Conservation (phyloP, 2,113 vertebrate genomes). For the Corythoichthys intestinalis region DNA sequence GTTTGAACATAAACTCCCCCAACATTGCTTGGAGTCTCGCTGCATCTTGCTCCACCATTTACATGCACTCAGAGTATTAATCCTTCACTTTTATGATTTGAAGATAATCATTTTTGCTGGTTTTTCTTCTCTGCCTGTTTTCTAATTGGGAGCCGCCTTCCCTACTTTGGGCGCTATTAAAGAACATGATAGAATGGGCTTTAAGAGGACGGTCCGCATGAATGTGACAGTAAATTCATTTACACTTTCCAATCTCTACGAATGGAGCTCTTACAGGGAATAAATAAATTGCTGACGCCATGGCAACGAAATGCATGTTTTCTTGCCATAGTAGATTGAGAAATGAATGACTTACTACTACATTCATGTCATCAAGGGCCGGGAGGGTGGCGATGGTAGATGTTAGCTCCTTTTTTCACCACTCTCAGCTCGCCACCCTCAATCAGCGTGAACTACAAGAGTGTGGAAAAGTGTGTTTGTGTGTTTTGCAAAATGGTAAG, state of each 20-base stretch:
- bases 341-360: constrained; percentile 76
- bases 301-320: constrained; percentile 75
- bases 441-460: constrained; percentile 67
- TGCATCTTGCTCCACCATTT: constrained; percentile 61
- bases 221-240: constrained; percentile 74
- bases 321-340: constrained; percentile 69
- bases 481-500: constrained; percentile 11
- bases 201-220: constrained; percentile 69
- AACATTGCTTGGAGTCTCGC: constrained; percentile 21
- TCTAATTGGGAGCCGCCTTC: constrained; percentile 54
- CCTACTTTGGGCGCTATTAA: constrained; percentile 50
- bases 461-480: constrained; percentile 48
- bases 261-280: constrained; percentile 42
- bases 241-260: constrained; percentile 67
- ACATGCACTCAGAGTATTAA: constrained; percentile 58
- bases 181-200: constrained; percentile 67
- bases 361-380: constrained; percentile 71
- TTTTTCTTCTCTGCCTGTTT: constrained; percentile 67
- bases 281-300: constrained; percentile 41
- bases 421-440: constrained; percentile 65
- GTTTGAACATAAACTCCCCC: constrained; percentile 15
- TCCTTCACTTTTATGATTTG: constrained; percentile 69
- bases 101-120: constrained; percentile 62
- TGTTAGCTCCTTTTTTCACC: constrained; percentile 52
- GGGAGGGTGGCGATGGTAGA: constrained; percentile 62